These are phyloP conservation scores for Petrolisthes cinctipes DNA, from an alignment of 2,888 invertebrate species.

Conservation along the genomic window DNA sequence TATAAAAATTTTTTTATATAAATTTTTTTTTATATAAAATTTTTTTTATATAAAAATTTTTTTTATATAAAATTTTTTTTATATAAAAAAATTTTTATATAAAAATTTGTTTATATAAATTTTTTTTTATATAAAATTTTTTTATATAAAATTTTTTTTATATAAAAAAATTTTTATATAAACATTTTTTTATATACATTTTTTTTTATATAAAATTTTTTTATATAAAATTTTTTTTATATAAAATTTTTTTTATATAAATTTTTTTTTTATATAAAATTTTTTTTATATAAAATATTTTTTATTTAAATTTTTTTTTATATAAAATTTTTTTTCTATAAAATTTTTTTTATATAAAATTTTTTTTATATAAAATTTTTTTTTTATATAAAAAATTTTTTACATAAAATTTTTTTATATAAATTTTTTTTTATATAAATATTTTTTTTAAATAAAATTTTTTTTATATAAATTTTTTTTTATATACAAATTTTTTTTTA, in stretches of 20 bases:
- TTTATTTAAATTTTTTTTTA: not conserved
- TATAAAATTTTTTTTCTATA: too few relatives aligned
- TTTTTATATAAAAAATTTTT: not conserved
- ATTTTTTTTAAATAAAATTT: not conserved
- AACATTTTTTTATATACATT: not conserved
- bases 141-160: constrained; percentile 11
- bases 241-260: constrained; percentile 27
- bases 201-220: not conserved
- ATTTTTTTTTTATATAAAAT: constrained; percentile 21
- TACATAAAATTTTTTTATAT: too few relatives aligned
- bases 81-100: constrained; percentile 34
- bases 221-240: not conserved
- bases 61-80: constrained; percentile 25
- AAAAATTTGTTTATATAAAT: constrained; percentile 36
- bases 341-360: constrained; percentile 3
- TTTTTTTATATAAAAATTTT: constrained; percentile 33
- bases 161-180: not conserved
- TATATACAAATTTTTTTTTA: too few relatives aligned
- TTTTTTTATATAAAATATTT: constrained; percentile 18
- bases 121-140: constrained; percentile 49
- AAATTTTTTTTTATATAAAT: too few relatives aligned
- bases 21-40: constrained; percentile 13
- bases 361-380: constrained; percentile 4
- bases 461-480: not conserved
- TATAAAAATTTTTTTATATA: not conserved